Percentiles rank a stretch among this genome's conserved stretches.
phyloP scores from a whole-genome alignment of 2,888 invertebrate species.

The Ceramica pisi region DNA sequence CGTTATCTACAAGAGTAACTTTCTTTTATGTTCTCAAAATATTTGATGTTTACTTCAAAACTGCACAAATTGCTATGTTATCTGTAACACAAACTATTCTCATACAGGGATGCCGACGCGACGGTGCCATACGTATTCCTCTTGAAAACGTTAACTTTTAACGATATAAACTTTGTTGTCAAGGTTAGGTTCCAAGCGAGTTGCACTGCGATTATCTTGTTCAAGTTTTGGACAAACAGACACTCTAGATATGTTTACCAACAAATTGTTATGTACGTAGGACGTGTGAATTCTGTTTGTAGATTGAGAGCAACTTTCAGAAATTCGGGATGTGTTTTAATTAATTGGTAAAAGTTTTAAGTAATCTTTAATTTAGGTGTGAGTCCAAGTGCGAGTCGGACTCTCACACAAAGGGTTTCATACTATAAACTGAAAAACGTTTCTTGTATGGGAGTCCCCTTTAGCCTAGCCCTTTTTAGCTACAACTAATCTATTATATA shows the following conservation, averaged over 20 bases:
- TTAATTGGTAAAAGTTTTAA: no score
- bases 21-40: neutral
- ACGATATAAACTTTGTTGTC: constrained; percentile 43
- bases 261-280: neutral
- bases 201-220: constrained; percentile 25
- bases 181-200: constrained; percentile 29
- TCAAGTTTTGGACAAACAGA: constrained; percentile 16
- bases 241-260: constrained; percentile 6
- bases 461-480: no score
- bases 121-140: neutral
- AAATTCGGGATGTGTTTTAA: neutral
- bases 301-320: neutral
- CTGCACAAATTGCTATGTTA: neutral
- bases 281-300: neutral
- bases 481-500: no score
- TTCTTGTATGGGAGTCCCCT: no score
- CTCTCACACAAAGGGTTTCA: no score
- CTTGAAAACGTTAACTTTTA: constrained; percentile 47
- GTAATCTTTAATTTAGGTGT: no score
- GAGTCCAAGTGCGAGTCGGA: no score
- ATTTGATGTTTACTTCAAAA: neutral
- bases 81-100: neutral
- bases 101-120: constrained; percentile 5
- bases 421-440: no score
- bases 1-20: no score